Evolutionary conservation across 2,888 invertebrate genomes (phyloP).

Genomic region (Orthonevra nobilis): DNA sequence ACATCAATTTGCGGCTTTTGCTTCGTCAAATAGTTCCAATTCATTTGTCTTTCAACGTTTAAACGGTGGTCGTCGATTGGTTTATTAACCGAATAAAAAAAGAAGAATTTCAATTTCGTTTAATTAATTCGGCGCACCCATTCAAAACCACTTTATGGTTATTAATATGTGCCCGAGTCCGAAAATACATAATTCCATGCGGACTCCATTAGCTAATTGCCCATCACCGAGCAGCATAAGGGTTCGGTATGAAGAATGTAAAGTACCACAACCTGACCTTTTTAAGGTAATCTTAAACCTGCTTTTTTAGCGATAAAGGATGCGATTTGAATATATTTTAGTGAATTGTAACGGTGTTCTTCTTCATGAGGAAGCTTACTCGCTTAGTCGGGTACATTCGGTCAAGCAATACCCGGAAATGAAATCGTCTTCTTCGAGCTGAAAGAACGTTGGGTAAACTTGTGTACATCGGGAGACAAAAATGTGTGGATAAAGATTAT

Average conservation of each 20-base stretch:
- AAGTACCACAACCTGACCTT: constrained; percentile 17
- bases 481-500: too few relatives aligned
- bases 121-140: constrained; percentile 46
- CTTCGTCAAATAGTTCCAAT: not conserved
- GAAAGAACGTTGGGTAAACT: too few relatives aligned
- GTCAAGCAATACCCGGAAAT: too few relatives aligned
- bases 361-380: too few relatives aligned
- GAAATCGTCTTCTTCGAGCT: too few relatives aligned
- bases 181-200: constrained; percentile 28
- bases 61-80: constrained; percentile 9
- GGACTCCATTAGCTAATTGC: constrained; percentile 40
- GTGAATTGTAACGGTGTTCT: too few relatives aligned
- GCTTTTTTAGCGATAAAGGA: too few relatives aligned
- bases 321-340: too few relatives aligned
- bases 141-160: constrained; percentile 16
- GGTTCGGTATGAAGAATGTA: too few relatives aligned
- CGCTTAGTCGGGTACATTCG: too few relatives aligned
- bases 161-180: constrained; percentile 33
- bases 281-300: constrained; percentile 11
- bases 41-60: not conserved
- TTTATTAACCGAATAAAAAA: constrained; percentile 30
- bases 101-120: constrained; percentile 28
- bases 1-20: not conserved
- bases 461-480: too few relatives aligned
- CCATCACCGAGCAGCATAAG: not conserved